phyloP scores from a whole-genome alignment of 2,888 invertebrate species.

The Fabriciana adippe region DNA sequence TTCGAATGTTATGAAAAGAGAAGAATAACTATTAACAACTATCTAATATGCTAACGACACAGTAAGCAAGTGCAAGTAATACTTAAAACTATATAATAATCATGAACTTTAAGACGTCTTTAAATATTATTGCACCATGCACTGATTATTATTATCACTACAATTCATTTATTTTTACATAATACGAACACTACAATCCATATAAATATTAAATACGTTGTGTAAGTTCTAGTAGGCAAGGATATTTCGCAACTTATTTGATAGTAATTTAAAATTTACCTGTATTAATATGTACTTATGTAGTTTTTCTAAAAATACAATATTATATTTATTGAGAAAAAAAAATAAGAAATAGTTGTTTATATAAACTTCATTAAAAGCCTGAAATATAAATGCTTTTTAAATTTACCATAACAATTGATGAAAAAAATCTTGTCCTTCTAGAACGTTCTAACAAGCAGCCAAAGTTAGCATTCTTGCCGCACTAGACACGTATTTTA shows the following conservation, averaged over 20 bases:
- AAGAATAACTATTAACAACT: constrained; percentile 3
- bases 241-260: no score
- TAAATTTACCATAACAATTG: not conserved
- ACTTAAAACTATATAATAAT: constrained; percentile 8
- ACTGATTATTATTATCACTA: not conserved
- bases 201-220: not conserved
- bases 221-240: no score
- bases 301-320: no score
- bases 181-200: not conserved
- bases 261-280: no score
- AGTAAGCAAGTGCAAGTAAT: constrained; percentile 7
- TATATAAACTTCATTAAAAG: no score
- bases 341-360: no score
- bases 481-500: constrained; percentile 10
- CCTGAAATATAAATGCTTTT: no score
- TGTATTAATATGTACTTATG: no score
- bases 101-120: not conserved
- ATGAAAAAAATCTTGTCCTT: not conserved
- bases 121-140: constrained; percentile 13
- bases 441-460: not conserved
- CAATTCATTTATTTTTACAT: not conserved
- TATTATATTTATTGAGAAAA: no score
- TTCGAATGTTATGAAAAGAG: constrained; percentile 11
- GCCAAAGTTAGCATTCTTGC: constrained; percentile 10
- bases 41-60: constrained; percentile 10